Conservation (phyloP, 2,113 vertebrate genomes). For the Amphilophus citrinellus region DNA sequence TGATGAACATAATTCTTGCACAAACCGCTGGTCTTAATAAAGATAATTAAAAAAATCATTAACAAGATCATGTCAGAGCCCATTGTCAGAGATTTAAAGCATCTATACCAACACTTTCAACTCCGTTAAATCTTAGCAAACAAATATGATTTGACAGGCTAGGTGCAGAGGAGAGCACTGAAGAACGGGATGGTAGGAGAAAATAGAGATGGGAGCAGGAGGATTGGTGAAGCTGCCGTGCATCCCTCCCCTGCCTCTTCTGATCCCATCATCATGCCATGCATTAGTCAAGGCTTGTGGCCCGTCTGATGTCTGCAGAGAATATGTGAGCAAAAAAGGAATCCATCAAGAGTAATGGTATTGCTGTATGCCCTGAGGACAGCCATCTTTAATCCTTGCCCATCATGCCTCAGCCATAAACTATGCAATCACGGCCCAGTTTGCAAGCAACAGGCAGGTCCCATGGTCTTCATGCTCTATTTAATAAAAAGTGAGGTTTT, state of each 20-base stretch:
- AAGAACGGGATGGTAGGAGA: constrained; percentile 1
- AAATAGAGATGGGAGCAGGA: constrained; percentile 31
- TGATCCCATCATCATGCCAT: constrained; percentile 80
- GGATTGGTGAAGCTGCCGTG: constrained; percentile 45
- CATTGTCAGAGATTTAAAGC: neutral
- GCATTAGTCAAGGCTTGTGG: constrained; percentile 85
- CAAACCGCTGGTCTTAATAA: neutral
- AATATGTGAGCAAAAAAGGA: constrained; percentile 82
- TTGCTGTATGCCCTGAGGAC: constrained; percentile 82
- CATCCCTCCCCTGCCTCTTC: constrained; percentile 65
- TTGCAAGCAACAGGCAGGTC: constrained; percentile 66
- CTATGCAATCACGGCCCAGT: constrained; percentile 74
- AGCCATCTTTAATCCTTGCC: constrained; percentile 83
- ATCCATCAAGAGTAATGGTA: constrained; percentile 85
- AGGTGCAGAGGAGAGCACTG: constrained; percentile 7
- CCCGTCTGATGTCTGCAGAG: constrained; percentile 77
- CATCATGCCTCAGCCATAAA: constrained; percentile 78
- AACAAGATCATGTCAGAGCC: neutral
- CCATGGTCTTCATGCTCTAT: constrained; percentile 78
- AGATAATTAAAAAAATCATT: no score
- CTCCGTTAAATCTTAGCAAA: neutral
- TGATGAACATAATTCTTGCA: neutral
- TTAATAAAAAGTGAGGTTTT: constrained; percentile 73
- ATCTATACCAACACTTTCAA: neutral
- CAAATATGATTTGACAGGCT: neutral